A percentile compares a stretch with the other conserved stretches of the same genome.
Conservation (phyloP, 2,888 invertebrate genomes). For the Diploptera punctata region DNA sequence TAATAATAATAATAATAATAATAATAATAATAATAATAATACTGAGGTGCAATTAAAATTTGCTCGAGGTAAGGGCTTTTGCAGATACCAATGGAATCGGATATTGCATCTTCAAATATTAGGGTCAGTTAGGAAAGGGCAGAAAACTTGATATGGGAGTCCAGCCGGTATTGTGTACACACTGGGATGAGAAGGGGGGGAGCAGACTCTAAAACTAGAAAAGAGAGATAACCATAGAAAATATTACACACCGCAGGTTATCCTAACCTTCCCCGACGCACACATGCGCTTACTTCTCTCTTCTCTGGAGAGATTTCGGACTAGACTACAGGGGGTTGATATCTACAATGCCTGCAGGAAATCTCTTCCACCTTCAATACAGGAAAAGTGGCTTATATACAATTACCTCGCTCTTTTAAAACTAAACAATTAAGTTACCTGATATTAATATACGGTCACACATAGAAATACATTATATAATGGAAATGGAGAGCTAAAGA, state of each 20-base stretch:
- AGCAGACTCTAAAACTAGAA: conserved; percentile 7
- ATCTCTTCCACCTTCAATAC: not conserved
- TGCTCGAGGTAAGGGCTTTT: no score
- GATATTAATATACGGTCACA: no score
- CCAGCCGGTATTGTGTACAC: not conserved
- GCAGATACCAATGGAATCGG: no score
- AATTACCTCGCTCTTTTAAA: no score
- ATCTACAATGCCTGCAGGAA: conserved; percentile 24
- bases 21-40: no score
- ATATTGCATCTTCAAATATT: no score
- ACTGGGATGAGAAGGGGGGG: not conserved
- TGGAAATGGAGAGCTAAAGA: no score
- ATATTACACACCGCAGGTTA: conserved; percentile 25
- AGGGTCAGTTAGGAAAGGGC: not conserved
- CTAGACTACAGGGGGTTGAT: not conserved
- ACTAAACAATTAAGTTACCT: no score
- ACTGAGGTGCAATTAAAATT: no score
- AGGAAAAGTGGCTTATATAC: conserved; percentile 10
- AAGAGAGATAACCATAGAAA: conserved; percentile 25
- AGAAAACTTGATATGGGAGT: not conserved
- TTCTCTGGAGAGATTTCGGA: conserved; percentile 27
- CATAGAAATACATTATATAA: no score
- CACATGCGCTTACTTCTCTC: not conserved
- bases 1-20: no score
- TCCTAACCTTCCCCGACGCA: not conserved